Evolutionary conservation across 1,140 invertebrate species (phyloP).

Genomic region (Drosophila persimilis): DNA sequence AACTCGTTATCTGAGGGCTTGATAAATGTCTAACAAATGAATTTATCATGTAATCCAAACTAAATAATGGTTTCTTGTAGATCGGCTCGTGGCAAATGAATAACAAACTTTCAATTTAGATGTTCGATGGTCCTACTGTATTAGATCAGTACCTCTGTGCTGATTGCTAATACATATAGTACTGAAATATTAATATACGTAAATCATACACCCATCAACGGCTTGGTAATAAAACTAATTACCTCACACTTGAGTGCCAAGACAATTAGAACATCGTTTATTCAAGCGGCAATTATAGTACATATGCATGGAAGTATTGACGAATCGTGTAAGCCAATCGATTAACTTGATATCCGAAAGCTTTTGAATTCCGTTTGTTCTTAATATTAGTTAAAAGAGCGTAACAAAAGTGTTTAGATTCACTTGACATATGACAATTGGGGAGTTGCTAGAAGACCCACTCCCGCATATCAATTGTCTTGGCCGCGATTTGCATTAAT

Average conservation of each 20-base stretch:
- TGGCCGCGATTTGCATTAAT: conserved; percentile 50
- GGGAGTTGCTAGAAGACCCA: conserved; percentile 34
- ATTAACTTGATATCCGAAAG: too few relatives aligned
- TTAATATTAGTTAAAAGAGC: too few relatives aligned
- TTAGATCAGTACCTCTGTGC: too few relatives aligned
- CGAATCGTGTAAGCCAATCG: neutral
- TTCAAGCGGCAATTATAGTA: conserved; percentile 1
- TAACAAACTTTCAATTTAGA: neutral
- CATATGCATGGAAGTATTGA: neutral
- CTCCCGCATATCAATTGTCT: conserved; percentile 38
- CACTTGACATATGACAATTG: conserved; percentile 21
- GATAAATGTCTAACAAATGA: conserved; percentile 9
- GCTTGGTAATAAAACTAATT: conserved; percentile 5
- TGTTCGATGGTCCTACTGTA: too few relatives aligned
- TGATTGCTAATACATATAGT: too few relatives aligned
- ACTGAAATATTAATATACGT: too few relatives aligned
- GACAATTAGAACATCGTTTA: conserved; percentile 41
- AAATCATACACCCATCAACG: neutral
- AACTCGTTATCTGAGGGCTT: neutral
- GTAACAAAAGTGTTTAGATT: neutral
- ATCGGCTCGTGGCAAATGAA: conserved; percentile 9
- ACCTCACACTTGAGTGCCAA: conserved; percentile 6
- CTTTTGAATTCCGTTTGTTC: neutral
- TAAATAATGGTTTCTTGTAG: neutral
- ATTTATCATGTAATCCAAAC: conserved; percentile 12